Percentiles rank a stretch among this genome's conserved stretches.
Evolutionary conservation across 2,888 invertebrate genomes (phyloP).

Genomic region (Rutpela maculata): DNA sequence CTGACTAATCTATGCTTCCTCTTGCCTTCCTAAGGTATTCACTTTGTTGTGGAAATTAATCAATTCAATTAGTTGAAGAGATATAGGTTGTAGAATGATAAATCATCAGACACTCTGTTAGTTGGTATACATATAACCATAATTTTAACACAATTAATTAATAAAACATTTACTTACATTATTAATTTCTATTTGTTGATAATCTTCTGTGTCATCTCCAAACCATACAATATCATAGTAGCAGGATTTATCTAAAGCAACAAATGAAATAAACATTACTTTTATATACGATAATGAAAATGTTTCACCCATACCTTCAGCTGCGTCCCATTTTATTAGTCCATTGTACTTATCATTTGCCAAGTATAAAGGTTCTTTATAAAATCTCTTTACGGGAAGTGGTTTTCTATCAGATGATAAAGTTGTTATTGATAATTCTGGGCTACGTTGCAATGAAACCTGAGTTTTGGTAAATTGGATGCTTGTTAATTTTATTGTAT

Average conservation of each 20-base stretch:
- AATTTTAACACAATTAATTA: neutral
- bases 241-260: conserved; percentile 66
- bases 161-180: conserved; percentile 54
- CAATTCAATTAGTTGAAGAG: no score
- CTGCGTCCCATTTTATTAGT: neutral
- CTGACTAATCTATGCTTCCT: no score
- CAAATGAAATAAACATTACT: conserved; percentile 21
- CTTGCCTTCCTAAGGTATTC: no score
- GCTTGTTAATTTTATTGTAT: conserved; percentile 15
- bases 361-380: conserved; percentile 1
- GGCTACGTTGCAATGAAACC: neutral
- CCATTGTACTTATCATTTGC: neutral
- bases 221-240: conserved; percentile 66
- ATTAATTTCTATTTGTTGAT: conserved; percentile 51
- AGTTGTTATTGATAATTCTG: neutral
- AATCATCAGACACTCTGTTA: no score
- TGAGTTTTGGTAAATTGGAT: neutral
- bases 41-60: no score
- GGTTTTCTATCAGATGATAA: neutral
- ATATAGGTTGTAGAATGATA: no score
- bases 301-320: neutral
- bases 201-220: conserved; percentile 43
- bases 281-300: neutral
- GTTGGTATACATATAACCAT: neutral
- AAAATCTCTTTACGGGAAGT: conserved; percentile 5